Percentiles rank a stretch among this genome's conserved stretches.
Conservation (phyloP, 2,113 vertebrate genomes). For the Tachysurus fulvidraco region DNA sequence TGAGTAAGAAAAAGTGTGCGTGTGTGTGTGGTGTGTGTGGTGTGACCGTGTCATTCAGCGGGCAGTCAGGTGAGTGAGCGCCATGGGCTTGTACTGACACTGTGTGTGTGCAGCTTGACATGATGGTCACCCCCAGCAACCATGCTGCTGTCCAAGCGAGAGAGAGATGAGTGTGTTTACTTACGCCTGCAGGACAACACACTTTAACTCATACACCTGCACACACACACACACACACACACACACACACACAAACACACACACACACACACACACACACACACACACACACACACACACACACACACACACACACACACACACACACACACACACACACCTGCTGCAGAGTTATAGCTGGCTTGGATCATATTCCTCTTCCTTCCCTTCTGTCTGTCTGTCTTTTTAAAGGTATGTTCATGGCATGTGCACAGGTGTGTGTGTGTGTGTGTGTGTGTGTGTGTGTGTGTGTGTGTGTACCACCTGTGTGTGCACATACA, state of each 20-base stretch:
- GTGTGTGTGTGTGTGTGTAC: neutral
- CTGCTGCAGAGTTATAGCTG: slow-evolving; percentile 14
- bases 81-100: slow-evolving; percentile 22
- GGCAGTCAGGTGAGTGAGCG: slow-evolving; percentile 23
- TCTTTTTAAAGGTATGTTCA: neutral
- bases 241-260: slow-evolving; percentile 11
- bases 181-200: slow-evolving; percentile 29
- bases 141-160: slow-evolving; percentile 26
- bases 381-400: neutral
- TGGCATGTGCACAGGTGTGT: neutral
- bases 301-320: slow-evolving; percentile 6
- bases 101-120: slow-evolving; percentile 28
- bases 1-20: neutral
- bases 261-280: slow-evolving; percentile 6
- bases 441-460: neutral
- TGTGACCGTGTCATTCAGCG: slow-evolving; percentile 20
- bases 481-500: neutral
- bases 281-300: slow-evolving; percentile 6
- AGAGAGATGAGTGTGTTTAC: slow-evolving; percentile 34
- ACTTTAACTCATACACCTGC: slow-evolving; percentile 17
- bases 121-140: slow-evolving; percentile 32
- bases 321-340: slow-evolving; percentile 10
- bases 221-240: slow-evolving; percentile 3
- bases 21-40: slow-evolving; percentile 9
- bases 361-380: neutral